phyloP scores from a whole-genome alignment of 2,888 invertebrate species.

The Watsonalla cultraria region DNA sequence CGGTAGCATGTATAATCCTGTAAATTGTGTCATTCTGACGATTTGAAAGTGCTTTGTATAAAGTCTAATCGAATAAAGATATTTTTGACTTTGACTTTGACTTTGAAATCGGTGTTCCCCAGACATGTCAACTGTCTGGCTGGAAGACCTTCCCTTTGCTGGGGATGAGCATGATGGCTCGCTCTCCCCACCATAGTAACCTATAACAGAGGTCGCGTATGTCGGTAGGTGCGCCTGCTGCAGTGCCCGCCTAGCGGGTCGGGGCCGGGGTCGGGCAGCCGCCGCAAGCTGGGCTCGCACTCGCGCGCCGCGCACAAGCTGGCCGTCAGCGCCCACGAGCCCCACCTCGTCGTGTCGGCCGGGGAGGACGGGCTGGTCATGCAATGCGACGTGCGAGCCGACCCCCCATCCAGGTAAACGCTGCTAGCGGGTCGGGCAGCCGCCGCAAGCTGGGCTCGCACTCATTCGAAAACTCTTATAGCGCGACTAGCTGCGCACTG shows the following conservation, averaged over 20 bases:
- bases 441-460: conserved; percentile 82
- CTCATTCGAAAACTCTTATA: no score
- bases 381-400: conserved; percentile 88
- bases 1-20: no score
- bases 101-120: no score
- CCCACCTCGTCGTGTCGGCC: conserved; percentile 88
- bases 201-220: neutral
- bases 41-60: no score
- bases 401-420: conserved; percentile 80
- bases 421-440: conserved; percentile 36
- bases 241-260: conserved; percentile 77
- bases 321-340: conserved; percentile 85
- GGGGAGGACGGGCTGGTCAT: conserved; percentile 93
- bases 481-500: conserved; percentile 90
- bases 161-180: no score
- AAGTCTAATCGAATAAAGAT: no score
- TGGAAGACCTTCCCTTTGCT: no score
- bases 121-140: no score
- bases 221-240: conserved; percentile 76
- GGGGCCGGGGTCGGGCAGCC: conserved; percentile 75
- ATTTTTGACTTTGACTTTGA: no score
- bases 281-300: conserved; percentile 81
- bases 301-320: conserved; percentile 91
- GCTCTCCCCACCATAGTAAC: no score
- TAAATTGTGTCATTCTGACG: no score